Conservation (phyloP, 2,888 invertebrate species). For the Entomobrya proxima region DNA sequence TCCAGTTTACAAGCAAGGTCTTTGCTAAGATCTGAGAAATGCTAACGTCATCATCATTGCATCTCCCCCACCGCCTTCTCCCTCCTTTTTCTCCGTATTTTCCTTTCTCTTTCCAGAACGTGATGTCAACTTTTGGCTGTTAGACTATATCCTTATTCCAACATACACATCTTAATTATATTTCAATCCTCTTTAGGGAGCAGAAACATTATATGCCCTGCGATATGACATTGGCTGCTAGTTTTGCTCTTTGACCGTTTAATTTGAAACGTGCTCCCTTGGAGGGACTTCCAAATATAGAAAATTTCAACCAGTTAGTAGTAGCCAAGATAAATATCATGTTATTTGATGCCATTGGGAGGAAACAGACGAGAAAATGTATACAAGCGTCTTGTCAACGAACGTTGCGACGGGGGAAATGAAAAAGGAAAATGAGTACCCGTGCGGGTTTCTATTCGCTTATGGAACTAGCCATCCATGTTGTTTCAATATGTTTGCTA, state of each 20-base stretch:
- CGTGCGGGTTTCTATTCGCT: background rate
- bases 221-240: slow-evolving; percentile 14
- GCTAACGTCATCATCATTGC: background rate
- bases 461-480: background rate
- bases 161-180: too few species aligned
- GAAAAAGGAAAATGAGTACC: background rate
- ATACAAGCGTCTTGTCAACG: background rate
- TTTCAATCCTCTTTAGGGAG: slow-evolving; percentile 44
- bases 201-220: background rate
- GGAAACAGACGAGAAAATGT: background rate
- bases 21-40: too few species aligned
- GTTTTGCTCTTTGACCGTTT: slow-evolving; percentile 55
- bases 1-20: too few species aligned
- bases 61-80: background rate
- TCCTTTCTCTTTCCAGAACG: background rate
- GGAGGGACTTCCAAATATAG: slow-evolving; percentile 41
- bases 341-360: slow-evolving; percentile 60
- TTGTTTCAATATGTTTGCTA: background rate
- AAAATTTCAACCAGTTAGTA: background rate
- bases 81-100: background rate
- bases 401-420: slow-evolving; percentile 4
- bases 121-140: background rate
- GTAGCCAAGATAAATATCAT: slow-evolving; percentile 44
- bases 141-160: background rate
- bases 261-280: slow-evolving; percentile 48